A percentile compares a stretch with the other conserved stretches of the same genome.
phyloP scores from a whole-genome alignment of 2,888 invertebrate genomes.

The Drosophila neonasuta region DNA sequence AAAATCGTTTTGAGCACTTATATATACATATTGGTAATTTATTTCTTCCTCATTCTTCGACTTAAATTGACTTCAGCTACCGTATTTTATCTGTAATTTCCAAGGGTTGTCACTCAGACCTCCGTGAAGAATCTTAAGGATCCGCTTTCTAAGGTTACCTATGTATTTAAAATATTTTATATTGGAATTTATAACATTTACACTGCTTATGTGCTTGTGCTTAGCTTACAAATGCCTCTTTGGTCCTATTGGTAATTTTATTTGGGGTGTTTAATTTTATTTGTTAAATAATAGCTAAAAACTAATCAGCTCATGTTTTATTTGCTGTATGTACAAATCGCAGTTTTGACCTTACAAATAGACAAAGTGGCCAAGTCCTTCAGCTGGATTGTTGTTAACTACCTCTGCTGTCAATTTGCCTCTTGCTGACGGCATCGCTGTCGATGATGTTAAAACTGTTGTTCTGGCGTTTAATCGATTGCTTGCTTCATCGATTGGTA shows the following conservation, averaged over 20 bases:
- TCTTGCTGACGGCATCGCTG: background rate
- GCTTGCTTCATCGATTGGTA: slow-evolving; percentile 49
- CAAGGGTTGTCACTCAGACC: background rate
- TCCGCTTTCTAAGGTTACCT: background rate
- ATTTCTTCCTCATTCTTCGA: slow-evolving; percentile 28
- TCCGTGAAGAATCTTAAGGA: background rate
- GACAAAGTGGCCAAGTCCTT: slow-evolving; percentile 82
- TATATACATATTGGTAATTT: too few relatives aligned
- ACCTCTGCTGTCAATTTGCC: slow-evolving; percentile 66
- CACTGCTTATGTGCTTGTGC: background rate
- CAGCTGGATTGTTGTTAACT: slow-evolving; percentile 82
- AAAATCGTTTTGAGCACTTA: too few relatives aligned
- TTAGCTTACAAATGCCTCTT: slow-evolving; percentile 72
- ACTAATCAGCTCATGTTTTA: slow-evolving; percentile 19
- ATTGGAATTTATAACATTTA: background rate
- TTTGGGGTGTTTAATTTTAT: slow-evolving; percentile 41
- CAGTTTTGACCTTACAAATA: slow-evolving; percentile 74
- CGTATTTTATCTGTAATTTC: too few relatives aligned
- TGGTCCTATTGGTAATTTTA: slow-evolving; percentile 65
- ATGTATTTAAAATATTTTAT: background rate
- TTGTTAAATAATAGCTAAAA: slow-evolving; percentile 1
- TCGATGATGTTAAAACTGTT: slow-evolving; percentile 3
- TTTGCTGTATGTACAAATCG: slow-evolving; percentile 37
- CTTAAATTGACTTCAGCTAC: slow-evolving; percentile 59
- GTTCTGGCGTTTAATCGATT: slow-evolving; percentile 64